Conservation (phyloP, 2,113 vertebrate species). For the Tylochromis polylepis region DNA sequence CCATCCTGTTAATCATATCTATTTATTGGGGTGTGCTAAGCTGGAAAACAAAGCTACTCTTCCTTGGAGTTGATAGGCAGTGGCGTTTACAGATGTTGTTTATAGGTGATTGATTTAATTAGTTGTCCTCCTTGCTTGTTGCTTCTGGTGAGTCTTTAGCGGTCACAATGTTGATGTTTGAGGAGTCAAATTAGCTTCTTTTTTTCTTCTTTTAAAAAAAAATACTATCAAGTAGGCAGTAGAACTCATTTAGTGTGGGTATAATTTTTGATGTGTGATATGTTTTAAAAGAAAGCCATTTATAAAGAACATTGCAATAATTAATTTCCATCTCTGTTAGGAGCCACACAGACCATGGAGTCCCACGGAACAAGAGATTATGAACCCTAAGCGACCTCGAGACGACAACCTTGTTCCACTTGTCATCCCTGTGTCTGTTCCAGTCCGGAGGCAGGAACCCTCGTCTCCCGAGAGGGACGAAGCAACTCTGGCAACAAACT, state of each 20-base stretch:
- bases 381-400: slow-evolving; percentile 72
- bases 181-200: background rate
- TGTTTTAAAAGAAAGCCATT: background rate
- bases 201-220: background rate
- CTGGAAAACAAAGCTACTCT: background rate
- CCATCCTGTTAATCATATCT: background rate
- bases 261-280: background rate
- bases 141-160: background rate
- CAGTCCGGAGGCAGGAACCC: slow-evolving; percentile 80
- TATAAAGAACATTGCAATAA: background rate
- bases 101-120: background rate
- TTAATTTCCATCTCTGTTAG: background rate
- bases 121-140: background rate
- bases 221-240: background rate
- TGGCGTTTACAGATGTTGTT: background rate
- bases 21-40: background rate
- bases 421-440: slow-evolving; percentile 96
- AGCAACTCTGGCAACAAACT: slow-evolving; percentile 65
- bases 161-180: background rate
- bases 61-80: background rate
- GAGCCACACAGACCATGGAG: slow-evolving; percentile 72
- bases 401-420: slow-evolving; percentile 88
- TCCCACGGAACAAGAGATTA: slow-evolving; percentile 41
- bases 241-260: too few relatives aligned
- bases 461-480: slow-evolving; percentile 70